Evolutionary conservation across 2,113 vertebrate genomes (phyloP), one percentile per base, ranked within the genome.

Genomic region (Steatornis caripensis): DNA sequence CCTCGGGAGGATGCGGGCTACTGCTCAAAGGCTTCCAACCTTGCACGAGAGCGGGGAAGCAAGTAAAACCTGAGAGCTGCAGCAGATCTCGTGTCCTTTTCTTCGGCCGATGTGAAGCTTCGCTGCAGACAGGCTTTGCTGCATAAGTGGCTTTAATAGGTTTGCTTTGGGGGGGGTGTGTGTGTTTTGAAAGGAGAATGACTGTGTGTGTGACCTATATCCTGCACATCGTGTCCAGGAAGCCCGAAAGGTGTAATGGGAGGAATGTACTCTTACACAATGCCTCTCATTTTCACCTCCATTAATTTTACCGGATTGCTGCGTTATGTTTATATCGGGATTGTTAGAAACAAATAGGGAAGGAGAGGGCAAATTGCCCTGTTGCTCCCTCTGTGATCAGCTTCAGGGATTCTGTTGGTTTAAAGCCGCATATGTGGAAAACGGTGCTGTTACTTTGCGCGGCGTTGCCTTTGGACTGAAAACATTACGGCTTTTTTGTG

Each of bases 221-320:
- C 90, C 90, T 68, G 64, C 76, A 69, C 92, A 54, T 87, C 64
- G 0, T 24, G 48, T 39, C 69, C 80, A 55, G 95, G 89, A 89
- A 93, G 71, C 79, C 82, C 77, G 79, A 48, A 45, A 51, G 65
- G 76, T 10, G 0, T 81, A 55, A 84, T 68, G 80, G 80, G 64
- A 93, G 81, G 79, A 78, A 81, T 45, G 80, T 64, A 3, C 79
- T 88, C 55, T 46, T 60, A 65, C 29, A 32, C 7, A 7, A 8
- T 70, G 76, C 55, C 53, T 89, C 95, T 94, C 77, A 65, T 96
- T 96, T 97, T 96, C 95, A 91, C 80, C 86, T 90, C 89, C 89
- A 60, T 96, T 96, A 83, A 89, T 95, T 96, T 91, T 87, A 83
- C 91, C 9, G 14, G 51, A 11, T 76, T n/a, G 80, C 87, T 12